Conservation (phyloP, 2,797 vertebrate genomes). For the Cossypha niveicapilla region DNA sequence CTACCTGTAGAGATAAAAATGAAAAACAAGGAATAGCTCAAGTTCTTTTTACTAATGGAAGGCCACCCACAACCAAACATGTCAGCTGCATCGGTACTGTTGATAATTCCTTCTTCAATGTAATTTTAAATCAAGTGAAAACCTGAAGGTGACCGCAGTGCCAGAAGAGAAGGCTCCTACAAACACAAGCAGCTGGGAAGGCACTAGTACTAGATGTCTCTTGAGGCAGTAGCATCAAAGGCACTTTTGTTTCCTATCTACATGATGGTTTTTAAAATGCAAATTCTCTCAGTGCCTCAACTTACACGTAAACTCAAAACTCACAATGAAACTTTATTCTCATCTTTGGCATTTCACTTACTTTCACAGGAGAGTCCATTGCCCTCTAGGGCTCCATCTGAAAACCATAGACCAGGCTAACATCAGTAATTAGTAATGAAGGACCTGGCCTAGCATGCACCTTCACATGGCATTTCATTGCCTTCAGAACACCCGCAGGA, state of each 20-base stretch:
- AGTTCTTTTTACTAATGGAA: background rate
- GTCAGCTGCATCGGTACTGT: background rate
- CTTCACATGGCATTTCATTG: background rate
- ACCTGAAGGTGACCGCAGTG: background rate
- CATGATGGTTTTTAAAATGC: background rate
- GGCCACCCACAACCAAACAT: background rate
- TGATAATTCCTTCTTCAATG: conserved; percentile 11
- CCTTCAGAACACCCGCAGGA: conserved; percentile 4
- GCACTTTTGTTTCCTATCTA: background rate
- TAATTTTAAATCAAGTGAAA: background rate
- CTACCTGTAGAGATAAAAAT: background rate
- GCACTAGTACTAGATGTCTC: background rate
- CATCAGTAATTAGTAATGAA: background rate
- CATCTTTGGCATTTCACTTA: background rate
- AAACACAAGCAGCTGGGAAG: background rate
- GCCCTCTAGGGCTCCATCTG: background rate
- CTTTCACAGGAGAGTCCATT: background rate
- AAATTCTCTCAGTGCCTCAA: background rate
- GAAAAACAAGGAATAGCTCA: background rate
- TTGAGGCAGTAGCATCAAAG: background rate
- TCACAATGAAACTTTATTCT: background rate
- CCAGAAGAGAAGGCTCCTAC: background rate
- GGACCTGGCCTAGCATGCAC: background rate
- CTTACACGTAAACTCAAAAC: background rate
- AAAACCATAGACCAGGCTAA: background rate